Evolutionary conservation across 2,797 vertebrate genomes (phyloP).

Genomic region (Allobates femoralis): DNA sequence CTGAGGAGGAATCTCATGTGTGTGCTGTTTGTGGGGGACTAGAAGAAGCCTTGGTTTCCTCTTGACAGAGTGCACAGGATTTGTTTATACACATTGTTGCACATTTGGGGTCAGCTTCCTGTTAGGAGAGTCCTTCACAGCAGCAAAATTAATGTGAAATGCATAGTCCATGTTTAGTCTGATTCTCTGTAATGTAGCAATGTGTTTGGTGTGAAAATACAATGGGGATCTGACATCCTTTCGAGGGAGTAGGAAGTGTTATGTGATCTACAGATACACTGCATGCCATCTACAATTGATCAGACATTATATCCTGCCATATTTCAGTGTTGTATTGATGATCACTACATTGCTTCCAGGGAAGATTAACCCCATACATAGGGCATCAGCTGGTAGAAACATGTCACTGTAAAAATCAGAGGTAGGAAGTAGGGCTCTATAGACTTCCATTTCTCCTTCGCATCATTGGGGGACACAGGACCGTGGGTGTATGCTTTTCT

Average conservation of each 20-base stretch:
- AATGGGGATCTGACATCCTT: neutral
- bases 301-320: neutral
- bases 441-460: no score
- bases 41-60: constrained; percentile 23
- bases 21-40: neutral
- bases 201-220: neutral
- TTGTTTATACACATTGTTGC: constrained; percentile 42
- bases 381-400: neutral
- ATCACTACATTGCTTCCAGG: neutral
- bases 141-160: neutral
- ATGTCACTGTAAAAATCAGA: neutral
- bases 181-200: neutral
- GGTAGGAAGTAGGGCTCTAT: no score
- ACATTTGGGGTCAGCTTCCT: constrained; percentile 22
- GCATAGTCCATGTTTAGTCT: neutral
- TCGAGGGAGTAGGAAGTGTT: neutral
- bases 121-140: neutral
- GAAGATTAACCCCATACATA: neutral
- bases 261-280: neutral
- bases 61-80: constrained; percentile 1
- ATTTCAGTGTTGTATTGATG: neutral
- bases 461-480: no score
- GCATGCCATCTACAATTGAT: neutral
- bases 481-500: no score
- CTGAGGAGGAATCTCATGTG: constrained; percentile 18